Evolutionary conservation across 2,797 vertebrate genomes (phyloP).

Genomic region (Pseudomugil tenellus): DNA sequence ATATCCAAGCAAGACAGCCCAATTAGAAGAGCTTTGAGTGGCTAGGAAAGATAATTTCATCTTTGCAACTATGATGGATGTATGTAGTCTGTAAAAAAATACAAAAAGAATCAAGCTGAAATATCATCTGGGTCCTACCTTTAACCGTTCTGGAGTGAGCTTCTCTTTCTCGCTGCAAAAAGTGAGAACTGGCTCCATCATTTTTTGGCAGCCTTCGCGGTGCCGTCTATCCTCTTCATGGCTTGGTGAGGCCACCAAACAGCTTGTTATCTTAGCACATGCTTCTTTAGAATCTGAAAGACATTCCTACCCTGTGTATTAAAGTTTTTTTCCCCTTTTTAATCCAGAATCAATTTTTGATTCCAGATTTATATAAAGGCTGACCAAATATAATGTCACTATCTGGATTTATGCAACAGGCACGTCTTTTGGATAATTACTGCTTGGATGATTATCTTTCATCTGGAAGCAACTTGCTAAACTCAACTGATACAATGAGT

Average conservation of each 20-base stretch:
- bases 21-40: not conserved
- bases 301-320: slow-evolving; percentile 1
- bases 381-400: no score
- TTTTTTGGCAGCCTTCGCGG: slow-evolving; percentile 9
- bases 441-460: no score
- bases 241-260: slow-evolving; percentile 13
- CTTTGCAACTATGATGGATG: not conserved
- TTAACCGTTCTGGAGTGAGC: slow-evolving; percentile 63
- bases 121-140: slow-evolving; percentile 53
- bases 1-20: not conserved
- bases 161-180: slow-evolving; percentile 35
- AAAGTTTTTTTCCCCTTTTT: not conserved
- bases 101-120: not conserved
- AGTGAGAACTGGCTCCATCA: slow-evolving; percentile 28
- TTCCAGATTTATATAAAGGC: not conserved
- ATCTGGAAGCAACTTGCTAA: no score
- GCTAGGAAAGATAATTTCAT: not conserved
- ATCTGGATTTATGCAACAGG: no score
- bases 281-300: slow-evolving; percentile 45
- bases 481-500: no score
- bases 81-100: not conserved
- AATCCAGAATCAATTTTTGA: not conserved
- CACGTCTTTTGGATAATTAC: no score
- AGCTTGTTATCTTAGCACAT: slow-evolving; percentile 2
- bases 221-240: slow-evolving; percentile 20